These are phyloP conservation scores for Marasmarcha lunaedactyla DNA, from an alignment of 2,888 invertebrate genomes.

Conservation along the genomic window DNA sequence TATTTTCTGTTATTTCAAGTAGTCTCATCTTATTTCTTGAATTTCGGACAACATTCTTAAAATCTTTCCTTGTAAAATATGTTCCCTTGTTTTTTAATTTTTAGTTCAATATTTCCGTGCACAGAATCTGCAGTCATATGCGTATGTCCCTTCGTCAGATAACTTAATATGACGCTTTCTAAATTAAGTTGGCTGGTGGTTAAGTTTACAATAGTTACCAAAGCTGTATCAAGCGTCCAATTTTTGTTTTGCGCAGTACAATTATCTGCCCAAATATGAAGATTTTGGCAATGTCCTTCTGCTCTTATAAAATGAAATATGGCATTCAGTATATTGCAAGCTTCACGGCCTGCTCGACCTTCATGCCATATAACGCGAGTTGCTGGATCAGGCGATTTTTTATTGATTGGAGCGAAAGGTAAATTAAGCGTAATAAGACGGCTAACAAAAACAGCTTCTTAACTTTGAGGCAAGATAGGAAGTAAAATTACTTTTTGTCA, in stretches of 20 bases:
- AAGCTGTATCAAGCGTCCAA: constrained; percentile 7
- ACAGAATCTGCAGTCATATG: constrained; percentile 14
- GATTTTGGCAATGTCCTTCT: constrained; percentile 8
- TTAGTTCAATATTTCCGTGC: constrained; percentile 13
- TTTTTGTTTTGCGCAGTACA: constrained; percentile 7
- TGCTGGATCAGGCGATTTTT: constrained; percentile 11
- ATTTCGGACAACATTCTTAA: constrained; percentile 12
- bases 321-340: constrained; percentile 8
- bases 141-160: constrained; percentile 13
- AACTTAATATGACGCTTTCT: constrained; percentile 10
- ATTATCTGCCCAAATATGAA: constrained; percentile 7
- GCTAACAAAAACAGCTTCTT: constrained; percentile 14
- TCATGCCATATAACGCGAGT: constrained; percentile 10
- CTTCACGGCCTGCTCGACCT: constrained; percentile 7
- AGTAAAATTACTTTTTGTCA: constrained; percentile 11
- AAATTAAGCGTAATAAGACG: constrained; percentile 13
- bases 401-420: constrained; percentile 12
- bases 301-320: constrained; percentile 5
- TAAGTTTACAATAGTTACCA: constrained; percentile 7
- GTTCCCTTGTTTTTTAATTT: constrained; percentile 11
- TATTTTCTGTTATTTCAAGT: constrained; percentile 3
- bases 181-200: constrained; percentile 4
- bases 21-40: constrained; percentile 13
- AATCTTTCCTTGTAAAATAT: constrained; percentile 13
- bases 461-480: constrained; percentile 10